Percentiles rank a stretch among this genome's conserved stretches.
Conservation (phyloP, 2,113 vertebrate genomes). For the Monopterus albus region DNA sequence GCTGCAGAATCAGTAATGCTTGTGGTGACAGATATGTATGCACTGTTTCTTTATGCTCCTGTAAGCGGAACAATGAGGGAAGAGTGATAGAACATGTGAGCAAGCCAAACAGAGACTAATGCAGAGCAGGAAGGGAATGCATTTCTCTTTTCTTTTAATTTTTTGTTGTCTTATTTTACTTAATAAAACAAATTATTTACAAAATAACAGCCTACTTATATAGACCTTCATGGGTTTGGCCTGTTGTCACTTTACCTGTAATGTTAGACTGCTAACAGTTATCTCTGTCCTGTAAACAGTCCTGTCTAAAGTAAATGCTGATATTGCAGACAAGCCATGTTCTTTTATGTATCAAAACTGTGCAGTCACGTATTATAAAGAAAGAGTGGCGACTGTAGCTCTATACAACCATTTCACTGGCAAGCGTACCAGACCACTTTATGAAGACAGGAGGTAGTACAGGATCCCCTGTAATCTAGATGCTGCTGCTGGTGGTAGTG, state of each 20-base stretch:
- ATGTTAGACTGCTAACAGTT: background rate
- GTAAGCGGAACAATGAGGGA: slow-evolving; percentile 41
- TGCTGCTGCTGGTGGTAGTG: too few species aligned
- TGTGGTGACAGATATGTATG: slow-evolving; percentile 62
- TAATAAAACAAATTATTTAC: slow-evolving; percentile 8
- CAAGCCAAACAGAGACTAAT: background rate
- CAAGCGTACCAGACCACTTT: too few species aligned
- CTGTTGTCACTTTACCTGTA: background rate
- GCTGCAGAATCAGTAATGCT: slow-evolving; percentile 50
- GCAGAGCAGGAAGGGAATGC: background rate
- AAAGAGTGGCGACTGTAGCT: too few species aligned
- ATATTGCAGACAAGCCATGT: background rate
- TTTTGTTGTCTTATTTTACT: background rate
- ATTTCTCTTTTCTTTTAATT: background rate
- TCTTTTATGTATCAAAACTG: too few species aligned
- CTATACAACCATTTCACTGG: too few species aligned
- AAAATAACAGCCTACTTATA: background rate
- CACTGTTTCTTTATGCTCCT: slow-evolving; percentile 41
- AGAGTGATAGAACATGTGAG: background rate
- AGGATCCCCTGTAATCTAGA: too few species aligned
- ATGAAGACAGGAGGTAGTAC: too few species aligned
- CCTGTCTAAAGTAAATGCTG: background rate
- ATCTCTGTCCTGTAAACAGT: background rate
- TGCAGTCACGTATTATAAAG: too few species aligned
- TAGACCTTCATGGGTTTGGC: background rate